A percentile compares a stretch with the other conserved stretches of the same genome.
Conservation (phyloP, 2,888 invertebrate species). For the Drosophila vallismaia region DNA sequence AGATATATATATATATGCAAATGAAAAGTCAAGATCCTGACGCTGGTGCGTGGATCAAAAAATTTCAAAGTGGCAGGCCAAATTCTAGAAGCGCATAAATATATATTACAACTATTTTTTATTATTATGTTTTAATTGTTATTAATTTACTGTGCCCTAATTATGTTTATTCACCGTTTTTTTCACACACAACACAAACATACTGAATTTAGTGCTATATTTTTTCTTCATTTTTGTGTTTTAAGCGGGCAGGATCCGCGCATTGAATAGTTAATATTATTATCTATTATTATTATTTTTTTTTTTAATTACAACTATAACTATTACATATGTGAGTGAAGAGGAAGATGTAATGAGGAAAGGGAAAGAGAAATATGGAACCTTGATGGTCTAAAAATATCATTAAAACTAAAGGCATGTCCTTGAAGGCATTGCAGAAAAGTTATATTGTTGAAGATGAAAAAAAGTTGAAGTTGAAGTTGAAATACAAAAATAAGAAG, state of each 20-base stretch:
- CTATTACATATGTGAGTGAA: slow-evolving; percentile 43
- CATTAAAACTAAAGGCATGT: slow-evolving; percentile 52
- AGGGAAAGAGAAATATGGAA: slow-evolving; percentile 47
- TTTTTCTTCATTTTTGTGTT: slow-evolving; percentile 74
- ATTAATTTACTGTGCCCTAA: slow-evolving; percentile 68
- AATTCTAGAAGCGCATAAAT: slow-evolving; percentile 67
- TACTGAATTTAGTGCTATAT: slow-evolving; percentile 30
- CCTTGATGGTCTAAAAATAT: slow-evolving; percentile 80
- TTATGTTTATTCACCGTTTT: slow-evolving; percentile 36
- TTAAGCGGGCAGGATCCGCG: slow-evolving; percentile 82
- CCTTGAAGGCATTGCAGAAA: slow-evolving; percentile 10
- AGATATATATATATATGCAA: slow-evolving; percentile 20
- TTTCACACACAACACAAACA: slow-evolving; percentile 9
- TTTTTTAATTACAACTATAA: slow-evolving; percentile 1
- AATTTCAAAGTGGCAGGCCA: slow-evolving; percentile 67
- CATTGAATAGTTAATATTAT: slow-evolving; percentile 56
- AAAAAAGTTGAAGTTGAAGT: slow-evolving; percentile 1
- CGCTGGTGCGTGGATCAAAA: slow-evolving; percentile 68
- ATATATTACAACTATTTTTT: slow-evolving; percentile 52
- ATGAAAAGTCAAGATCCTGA: slow-evolving; percentile 48
- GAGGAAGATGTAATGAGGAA: slow-evolving; percentile 39
- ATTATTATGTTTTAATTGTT: slow-evolving; percentile 72
- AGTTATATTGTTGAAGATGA: slow-evolving; percentile 50
- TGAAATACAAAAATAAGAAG: background rate
- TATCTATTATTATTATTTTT: slow-evolving; percentile 13